These are phyloP conservation scores for Odontamblyopus rebecca DNA, from an alignment of 2,797 vertebrate genomes.

Conservation along the genomic window DNA sequence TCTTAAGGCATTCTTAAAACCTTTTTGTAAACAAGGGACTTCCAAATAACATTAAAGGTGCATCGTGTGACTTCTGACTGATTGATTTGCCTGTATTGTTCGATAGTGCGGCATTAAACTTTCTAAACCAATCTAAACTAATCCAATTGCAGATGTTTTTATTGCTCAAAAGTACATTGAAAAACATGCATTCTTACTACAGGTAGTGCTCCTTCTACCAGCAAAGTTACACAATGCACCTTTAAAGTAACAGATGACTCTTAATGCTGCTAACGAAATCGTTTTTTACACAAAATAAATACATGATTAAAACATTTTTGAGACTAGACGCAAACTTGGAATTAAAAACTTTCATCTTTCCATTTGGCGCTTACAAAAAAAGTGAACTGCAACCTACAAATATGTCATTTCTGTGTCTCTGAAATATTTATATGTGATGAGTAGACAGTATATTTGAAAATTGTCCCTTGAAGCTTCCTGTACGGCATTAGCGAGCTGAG, in stretches of 20 bases:
- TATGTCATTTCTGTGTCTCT: not conserved
- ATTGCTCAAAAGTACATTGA: not conserved
- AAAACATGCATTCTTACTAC: not conserved
- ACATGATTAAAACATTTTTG: no score
- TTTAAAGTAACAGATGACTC: no score
- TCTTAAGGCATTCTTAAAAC: not conserved
- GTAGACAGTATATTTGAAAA: not conserved
- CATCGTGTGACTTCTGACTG: not conserved
- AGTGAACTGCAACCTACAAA: not conserved
- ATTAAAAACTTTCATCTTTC: not conserved
- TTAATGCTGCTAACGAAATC: no score
- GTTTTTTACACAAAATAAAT: no score
- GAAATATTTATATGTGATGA: not conserved
- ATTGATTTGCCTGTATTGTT: not conserved
- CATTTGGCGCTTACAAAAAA: not conserved
- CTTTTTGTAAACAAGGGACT: not conserved
- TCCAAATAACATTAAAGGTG: not conserved
- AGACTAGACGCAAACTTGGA: not conserved
- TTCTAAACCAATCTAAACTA: not conserved
- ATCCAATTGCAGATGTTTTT: not conserved
- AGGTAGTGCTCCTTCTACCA: no score
- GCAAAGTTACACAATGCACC: no score
- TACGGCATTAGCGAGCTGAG: not conserved
- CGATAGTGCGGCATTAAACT: not conserved
- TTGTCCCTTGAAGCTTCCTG: not conserved